These are phyloP conservation scores for Zoroaster sp. DNA, from an alignment of 53 echinoderm and acorn worm species.

Conservation along the genomic window DNA sequence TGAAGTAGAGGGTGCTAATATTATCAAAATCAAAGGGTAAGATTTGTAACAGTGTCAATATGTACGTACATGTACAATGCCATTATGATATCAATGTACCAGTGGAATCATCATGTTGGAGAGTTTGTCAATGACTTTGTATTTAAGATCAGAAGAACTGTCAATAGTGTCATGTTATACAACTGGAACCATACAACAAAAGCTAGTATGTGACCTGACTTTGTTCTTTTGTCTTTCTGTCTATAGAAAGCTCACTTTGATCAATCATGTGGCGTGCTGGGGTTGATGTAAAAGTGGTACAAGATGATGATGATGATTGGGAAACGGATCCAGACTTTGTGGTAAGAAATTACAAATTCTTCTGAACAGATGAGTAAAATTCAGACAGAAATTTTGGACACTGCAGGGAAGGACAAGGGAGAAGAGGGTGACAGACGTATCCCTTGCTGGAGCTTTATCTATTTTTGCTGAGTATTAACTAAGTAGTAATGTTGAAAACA, in stretches of 20 bases:
- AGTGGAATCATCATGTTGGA: too few relatives aligned
- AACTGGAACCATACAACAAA: neutral
- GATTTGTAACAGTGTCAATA: too few relatives aligned
- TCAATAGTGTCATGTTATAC: neutral
- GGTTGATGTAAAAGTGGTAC: slow-evolving; percentile 56
- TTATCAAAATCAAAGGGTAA: too few relatives aligned
- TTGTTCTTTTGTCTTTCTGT: neutral
- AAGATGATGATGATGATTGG: slow-evolving; percentile 93
- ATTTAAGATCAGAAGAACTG: neutral
- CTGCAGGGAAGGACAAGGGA: too few relatives aligned
- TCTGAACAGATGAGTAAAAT: neutral
- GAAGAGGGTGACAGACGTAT: too few relatives aligned
- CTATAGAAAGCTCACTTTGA: neutral
- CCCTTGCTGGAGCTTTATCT: too few relatives aligned
- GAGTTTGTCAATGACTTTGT: neutral
- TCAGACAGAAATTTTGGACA: neutral
- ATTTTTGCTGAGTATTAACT: too few relatives aligned
- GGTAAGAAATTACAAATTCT: slow-evolving; percentile 54
- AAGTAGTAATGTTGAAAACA: too few relatives aligned
- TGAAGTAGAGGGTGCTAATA: too few relatives aligned
- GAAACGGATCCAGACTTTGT: slow-evolving; percentile 99
- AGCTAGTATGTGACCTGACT: neutral
- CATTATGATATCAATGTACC: too few relatives aligned
- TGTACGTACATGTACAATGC: too few relatives aligned
- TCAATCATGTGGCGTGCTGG: slow-evolving; percentile 85